A percentile compares a stretch with the other conserved stretches of the same genome.
Evolutionary conservation across 2,888 invertebrate genomes (phyloP).

Genomic region (Hipparchia sbordonii): DNA sequence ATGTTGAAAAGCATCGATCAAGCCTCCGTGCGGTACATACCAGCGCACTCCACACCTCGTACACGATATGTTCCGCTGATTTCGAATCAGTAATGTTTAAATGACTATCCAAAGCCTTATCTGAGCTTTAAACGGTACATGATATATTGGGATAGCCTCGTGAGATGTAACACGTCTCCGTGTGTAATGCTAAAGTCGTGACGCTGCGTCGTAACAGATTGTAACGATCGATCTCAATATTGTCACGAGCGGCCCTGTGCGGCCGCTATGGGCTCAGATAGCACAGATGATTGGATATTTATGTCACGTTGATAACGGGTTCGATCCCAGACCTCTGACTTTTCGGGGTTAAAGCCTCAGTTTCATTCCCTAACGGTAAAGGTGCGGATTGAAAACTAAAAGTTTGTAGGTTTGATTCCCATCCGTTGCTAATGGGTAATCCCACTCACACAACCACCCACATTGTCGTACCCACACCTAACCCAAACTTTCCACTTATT

Average conservation of each 20-base stretch:
- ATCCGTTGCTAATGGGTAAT: too few species aligned
- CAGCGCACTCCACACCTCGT: conserved; percentile 10
- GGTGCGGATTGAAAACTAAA: too few species aligned
- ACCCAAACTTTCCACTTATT: too few species aligned
- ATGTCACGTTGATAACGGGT: too few species aligned
- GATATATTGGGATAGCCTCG: conserved; percentile 23
- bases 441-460: too few species aligned
- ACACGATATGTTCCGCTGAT: conserved; percentile 4
- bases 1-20: not conserved
- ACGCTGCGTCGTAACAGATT: not conserved
- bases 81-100: conserved; percentile 13
- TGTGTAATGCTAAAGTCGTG: conserved; percentile 34
- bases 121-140: conserved; percentile 15
- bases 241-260: conserved; percentile 27
- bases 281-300: not conserved
- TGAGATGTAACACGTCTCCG: conserved; percentile 18
- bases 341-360: too few species aligned
- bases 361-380: too few species aligned
- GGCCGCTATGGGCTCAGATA: conserved; percentile 4
- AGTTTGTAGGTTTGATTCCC: too few species aligned
- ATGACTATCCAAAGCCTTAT: conserved; percentile 16
- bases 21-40: not conserved
- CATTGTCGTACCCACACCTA: too few species aligned
- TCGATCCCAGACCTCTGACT: too few species aligned
- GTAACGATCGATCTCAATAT: conserved; percentile 25